A percentile compares a stretch with the other conserved stretches of the same genome.
Evolutionary conservation across 1,140 invertebrate genomes (phyloP).

Genomic region (Cherax quadricarinatus): DNA sequence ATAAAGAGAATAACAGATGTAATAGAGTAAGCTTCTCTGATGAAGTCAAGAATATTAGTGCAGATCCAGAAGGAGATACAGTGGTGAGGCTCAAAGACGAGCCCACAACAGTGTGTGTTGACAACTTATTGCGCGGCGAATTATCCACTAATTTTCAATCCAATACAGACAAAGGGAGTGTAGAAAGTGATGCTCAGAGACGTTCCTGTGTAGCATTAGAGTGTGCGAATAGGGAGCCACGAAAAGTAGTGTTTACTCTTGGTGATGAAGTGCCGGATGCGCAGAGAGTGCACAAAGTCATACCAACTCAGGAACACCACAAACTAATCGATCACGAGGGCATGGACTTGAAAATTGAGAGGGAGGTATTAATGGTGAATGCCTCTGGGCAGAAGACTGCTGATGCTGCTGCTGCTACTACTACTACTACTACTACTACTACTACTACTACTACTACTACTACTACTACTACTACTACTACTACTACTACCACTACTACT

Average conservation of each 20-base stretch:
- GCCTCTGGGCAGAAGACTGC: not conserved
- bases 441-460: too few relatives aligned
- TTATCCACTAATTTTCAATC: not conserved
- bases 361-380: not conserved
- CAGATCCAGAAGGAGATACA: slow-evolving; percentile 9
- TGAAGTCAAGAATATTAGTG: slow-evolving; percentile 42
- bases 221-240: not conserved
- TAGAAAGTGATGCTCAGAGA: not conserved
- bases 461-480: too few relatives aligned
- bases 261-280: not conserved
- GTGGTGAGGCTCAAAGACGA: not conserved
- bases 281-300: not conserved
- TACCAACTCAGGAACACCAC: not conserved
- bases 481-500: too few relatives aligned
- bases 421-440: too few relatives aligned
- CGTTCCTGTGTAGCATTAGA: not conserved
- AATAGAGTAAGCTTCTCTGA: slow-evolving; percentile 56
- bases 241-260: slow-evolving; percentile 25
- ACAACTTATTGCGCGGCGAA: not conserved
- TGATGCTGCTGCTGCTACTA: not conserved
- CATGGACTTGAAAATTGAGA: not conserved
- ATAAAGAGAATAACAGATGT: slow-evolving; percentile 26
- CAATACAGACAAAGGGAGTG: not conserved
- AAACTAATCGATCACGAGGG: not conserved
- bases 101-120: not conserved